These are phyloP conservation scores for Formicarius rufipectus DNA, from an alignment of 2,113 vertebrate species.

Conservation along the genomic window DNA sequence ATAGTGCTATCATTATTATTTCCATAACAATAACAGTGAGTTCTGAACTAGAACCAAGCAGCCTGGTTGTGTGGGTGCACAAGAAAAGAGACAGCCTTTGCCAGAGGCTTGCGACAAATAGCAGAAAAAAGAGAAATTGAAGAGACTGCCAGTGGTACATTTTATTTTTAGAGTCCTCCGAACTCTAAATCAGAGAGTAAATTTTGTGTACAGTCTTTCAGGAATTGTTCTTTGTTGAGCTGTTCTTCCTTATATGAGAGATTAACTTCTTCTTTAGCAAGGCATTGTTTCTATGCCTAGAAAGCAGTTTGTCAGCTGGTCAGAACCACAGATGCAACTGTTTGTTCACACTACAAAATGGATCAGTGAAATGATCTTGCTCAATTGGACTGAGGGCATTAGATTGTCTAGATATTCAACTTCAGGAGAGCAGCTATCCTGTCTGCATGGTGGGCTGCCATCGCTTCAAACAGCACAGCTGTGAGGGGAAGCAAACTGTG, in stretches of 20 bases:
- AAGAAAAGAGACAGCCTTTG: background rate
- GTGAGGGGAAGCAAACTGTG: background rate
- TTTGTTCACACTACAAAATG: background rate
- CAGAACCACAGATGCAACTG: background rate
- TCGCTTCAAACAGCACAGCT: background rate
- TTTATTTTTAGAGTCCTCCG: background rate
- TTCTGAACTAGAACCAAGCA: background rate
- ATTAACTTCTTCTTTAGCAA: background rate
- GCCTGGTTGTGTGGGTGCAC: background rate
- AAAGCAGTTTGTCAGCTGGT: background rate
- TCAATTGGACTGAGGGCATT: background rate
- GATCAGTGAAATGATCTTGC: background rate
- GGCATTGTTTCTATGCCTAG: background rate
- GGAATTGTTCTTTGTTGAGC: background rate
- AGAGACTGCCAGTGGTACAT: background rate
- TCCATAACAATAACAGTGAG: background rate
- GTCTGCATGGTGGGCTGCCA: background rate
- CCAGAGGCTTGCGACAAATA: background rate
- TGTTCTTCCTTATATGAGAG: background rate
- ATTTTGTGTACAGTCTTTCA: background rate
- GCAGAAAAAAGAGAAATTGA: background rate
- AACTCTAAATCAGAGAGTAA: background rate
- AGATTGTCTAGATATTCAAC: background rate
- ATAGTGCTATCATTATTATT: background rate
- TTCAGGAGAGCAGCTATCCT: background rate